These are phyloP conservation scores for Cossypha polioptera DNA, from an alignment of 2,797 vertebrate species.

Conservation along the genomic window DNA sequence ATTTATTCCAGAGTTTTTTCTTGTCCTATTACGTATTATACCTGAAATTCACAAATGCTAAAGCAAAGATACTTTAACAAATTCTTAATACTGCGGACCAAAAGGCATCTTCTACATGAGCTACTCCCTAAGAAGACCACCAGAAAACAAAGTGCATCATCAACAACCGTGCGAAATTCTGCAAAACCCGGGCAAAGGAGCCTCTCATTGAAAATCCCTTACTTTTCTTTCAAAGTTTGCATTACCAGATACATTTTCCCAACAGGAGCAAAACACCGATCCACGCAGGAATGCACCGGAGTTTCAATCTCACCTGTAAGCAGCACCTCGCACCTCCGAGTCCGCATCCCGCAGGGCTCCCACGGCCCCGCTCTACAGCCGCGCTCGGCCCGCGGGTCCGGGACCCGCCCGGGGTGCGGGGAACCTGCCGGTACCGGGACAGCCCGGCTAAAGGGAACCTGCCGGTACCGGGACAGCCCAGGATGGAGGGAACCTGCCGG, in stretches of 20 bases:
- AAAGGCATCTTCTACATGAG: not conserved
- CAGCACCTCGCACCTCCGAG: conserved; percentile 3
- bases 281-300: not conserved
- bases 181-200: not conserved
- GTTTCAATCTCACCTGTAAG: not conserved
- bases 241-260: not conserved
- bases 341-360: conserved; percentile 26
- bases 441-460: too few relatives aligned
- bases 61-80: not conserved
- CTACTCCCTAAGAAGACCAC: not conserved
- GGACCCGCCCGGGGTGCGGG: too few relatives aligned
- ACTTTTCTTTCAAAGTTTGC: conserved; percentile 5
- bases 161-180: not conserved
- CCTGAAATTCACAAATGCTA: not conserved
- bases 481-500: too few relatives aligned
- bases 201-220: not conserved
- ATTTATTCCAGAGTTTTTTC: not conserved
- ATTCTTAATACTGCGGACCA: not conserved
- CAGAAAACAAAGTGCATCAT: not conserved
- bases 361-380: not conserved
- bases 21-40: not conserved
- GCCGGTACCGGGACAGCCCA: too few relatives aligned
- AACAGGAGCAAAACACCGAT: not conserved
- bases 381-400: not conserved
- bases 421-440: too few relatives aligned